Conservation (phyloP, 2,797 vertebrate genomes). For the Apogon talboti region DNA sequence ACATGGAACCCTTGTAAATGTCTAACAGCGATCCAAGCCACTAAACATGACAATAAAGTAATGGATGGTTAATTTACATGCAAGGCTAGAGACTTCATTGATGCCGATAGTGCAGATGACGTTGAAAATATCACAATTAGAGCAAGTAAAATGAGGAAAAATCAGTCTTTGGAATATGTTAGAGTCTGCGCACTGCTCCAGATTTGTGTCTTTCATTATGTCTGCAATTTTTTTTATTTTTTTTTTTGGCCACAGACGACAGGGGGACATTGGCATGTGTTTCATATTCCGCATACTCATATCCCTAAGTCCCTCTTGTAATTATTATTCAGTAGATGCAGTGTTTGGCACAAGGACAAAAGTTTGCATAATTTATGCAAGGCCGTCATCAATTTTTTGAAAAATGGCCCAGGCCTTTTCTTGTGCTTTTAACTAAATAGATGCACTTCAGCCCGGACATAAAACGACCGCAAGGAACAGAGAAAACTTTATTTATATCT, state of each 20-base stretch:
- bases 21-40: slow-evolving; percentile 44
- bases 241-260: slow-evolving; percentile 45
- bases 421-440: slow-evolving; percentile 84
- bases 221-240: slow-evolving; percentile 23
- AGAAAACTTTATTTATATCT: slow-evolving; percentile 83
- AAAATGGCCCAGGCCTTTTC: slow-evolving; percentile 79
- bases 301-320: slow-evolving; percentile 73
- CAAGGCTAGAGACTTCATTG: slow-evolving; percentile 21
- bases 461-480: slow-evolving; percentile 70
- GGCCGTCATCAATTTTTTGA: slow-evolving; percentile 86
- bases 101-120: slow-evolving; percentile 25
- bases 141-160: slow-evolving; percentile 12
- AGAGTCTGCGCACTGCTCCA: slow-evolving; percentile 6
- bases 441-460: slow-evolving; percentile 68
- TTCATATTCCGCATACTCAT: slow-evolving; percentile 64
- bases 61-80: slow-evolving; percentile 56
- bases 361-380: slow-evolving; percentile 90
- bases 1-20: slow-evolving; percentile 60
- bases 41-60: slow-evolving; percentile 63
- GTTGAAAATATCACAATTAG: slow-evolving; percentile 10
- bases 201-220: slow-evolving; percentile 22
- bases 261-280: slow-evolving; percentile 62
- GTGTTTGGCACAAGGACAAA: slow-evolving; percentile 86
- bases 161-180: not conserved
- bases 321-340: slow-evolving; percentile 86